A percentile compares a stretch with the other conserved stretches of the same genome.
phyloP scores from a whole-genome alignment of 2,113 vertebrate genomes.

The Rhabdornis inornatus region DNA sequence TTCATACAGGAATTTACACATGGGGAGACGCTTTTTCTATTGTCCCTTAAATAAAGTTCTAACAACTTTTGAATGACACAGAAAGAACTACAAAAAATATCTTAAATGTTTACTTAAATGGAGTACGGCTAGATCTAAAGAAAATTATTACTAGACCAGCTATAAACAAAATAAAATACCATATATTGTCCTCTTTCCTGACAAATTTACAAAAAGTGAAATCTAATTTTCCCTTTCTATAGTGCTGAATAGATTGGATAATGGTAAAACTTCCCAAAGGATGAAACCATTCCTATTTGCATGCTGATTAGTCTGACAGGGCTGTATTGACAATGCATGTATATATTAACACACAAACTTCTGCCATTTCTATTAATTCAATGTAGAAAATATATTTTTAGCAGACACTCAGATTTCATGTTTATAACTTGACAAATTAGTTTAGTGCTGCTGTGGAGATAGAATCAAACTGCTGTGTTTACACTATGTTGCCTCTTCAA shows the following conservation, averaged over 20 bases:
- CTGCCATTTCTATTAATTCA: conserved; percentile 51
- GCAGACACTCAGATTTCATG: conserved; percentile 44
- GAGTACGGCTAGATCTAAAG: neutral
- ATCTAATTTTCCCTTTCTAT: neutral
- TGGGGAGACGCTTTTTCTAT: neutral
- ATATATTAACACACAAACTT: neutral
- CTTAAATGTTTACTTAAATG: neutral
- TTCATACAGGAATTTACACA: neutral
- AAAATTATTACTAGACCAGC: neutral
- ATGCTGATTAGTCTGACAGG: neutral
- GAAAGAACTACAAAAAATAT: neutral
- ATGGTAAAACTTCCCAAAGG: neutral
- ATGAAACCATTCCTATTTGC: neutral
- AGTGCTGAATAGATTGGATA: neutral
- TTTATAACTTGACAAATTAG: conserved; percentile 67
- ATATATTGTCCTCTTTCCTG: neutral
- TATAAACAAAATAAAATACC: neutral
- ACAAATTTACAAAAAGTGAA: neutral
- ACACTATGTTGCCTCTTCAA: conserved; percentile 49
- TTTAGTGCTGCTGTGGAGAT: conserved; percentile 55
- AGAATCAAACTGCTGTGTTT: conserved; percentile 64
- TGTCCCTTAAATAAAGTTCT: neutral
- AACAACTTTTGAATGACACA: neutral
- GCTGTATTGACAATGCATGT: neutral
- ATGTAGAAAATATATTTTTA: conserved; percentile 33